Base-by-base conservation (phyloP, 23 tunicate species). In the Oikopleura albicans region DNA sequence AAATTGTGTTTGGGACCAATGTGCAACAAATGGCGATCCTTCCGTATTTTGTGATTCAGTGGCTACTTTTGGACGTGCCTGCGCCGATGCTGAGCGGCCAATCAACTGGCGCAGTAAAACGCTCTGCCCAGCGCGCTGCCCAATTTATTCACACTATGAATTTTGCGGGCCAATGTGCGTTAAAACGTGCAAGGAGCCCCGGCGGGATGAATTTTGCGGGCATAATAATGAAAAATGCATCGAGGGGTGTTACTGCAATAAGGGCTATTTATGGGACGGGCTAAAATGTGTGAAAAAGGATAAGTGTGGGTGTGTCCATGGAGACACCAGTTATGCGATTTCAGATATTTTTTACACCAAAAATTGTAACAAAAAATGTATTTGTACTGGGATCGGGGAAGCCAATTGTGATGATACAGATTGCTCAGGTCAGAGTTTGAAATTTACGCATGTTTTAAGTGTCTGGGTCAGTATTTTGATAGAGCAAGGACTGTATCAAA, bases 231-330 rank as follows among this genome's bases (percentile, higher is more conserved):
- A 4, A 27, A 29, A 29, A 12, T 71, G 79, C 37, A 12, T 31
- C 79, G 79, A 71, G 79, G 79, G 79, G 28, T 71, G 79, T 29
- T 71, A 71, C 79, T 71, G 79, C 31, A 71, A 71, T 71, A 71
- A 71, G 37, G 79, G 79, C 4, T 71, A 71, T 71, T 29, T 71
- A 16, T 71, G 79, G 79, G 35, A 71, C 31, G 79, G 79, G 35
- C 37, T 71, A 16, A 71, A 71, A 29, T 71, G 79, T 29, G 79
- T 71, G 27, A 27, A 31, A 71, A 71, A 71, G 4, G 79, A 71
- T 2, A 16, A 27, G 35, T 71, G 79, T 37, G 79, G 79, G 2
- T 71, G 79, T 71, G 79, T 71, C 2, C 34, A 71, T 71, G 79
- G 79, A 4, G 79, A 71, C 37, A 71, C 28, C 37, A 71, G 34